phyloP scores from a whole-genome alignment of 1,140 invertebrate species.

The Hycleus phaleratus region DNA sequence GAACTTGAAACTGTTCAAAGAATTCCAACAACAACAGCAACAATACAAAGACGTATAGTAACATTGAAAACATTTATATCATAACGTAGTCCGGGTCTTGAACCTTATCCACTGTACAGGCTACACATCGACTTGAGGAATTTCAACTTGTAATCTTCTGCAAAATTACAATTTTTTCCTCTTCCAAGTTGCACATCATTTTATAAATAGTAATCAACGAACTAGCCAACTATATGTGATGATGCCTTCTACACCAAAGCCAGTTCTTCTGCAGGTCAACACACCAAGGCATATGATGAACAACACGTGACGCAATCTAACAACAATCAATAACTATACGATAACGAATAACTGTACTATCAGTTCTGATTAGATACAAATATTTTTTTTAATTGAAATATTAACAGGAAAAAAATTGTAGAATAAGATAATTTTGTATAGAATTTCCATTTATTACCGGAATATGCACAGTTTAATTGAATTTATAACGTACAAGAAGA shows the following conservation, averaged over 20 bases:
- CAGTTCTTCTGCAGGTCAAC: slow-evolving; percentile 11
- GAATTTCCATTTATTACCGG: no score
- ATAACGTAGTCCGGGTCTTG: slow-evolving; percentile 1
- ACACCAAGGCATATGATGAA: slow-evolving; percentile 8
- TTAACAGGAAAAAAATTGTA: no score
- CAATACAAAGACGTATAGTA: slow-evolving; percentile 1
- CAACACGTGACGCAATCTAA: slow-evolving; percentile 3
- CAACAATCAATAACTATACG: background rate
- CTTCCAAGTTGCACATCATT: background rate
- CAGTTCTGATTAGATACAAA: no score
- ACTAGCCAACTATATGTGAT: slow-evolving; percentile 6
- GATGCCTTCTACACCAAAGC: slow-evolving; percentile 5
- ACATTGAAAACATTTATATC: slow-evolving; percentile 3
- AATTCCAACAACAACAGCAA: no score
- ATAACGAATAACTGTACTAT: no score
- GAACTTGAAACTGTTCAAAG: no score
- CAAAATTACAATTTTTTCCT: no score
- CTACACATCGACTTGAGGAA: background rate
- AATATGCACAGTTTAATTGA: no score
- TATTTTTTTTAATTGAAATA: no score
- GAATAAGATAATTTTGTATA: no score
- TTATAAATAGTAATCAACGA: slow-evolving; percentile 14
- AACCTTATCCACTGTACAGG: background rate
- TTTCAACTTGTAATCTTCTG: slow-evolving; percentile 11
- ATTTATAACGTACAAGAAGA: no score